Base-by-base conservation (phyloP, 2,113 vertebrate species). In the Protobothrops flavoviridis region DNA sequence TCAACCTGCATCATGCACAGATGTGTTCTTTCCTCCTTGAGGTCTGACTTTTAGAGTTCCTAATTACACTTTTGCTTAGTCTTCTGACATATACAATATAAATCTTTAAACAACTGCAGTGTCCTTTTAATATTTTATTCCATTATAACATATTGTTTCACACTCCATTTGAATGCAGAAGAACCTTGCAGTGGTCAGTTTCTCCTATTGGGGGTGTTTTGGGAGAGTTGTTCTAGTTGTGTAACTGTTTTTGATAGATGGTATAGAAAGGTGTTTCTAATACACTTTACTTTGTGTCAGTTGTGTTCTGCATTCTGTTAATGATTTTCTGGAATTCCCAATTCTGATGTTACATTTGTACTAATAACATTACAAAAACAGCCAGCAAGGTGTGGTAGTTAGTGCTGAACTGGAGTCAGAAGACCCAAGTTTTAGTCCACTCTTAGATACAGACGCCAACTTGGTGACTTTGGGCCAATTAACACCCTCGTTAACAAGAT, bases 61-160 rank as follows among this genome's bases (percentile, higher is more conserved):
- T 95, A 94, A 93, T 95, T 57, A 87, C 90, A 95, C 95, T 69
- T 94, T 96, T 94, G 89, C 94, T 97, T 96, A 96, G 92, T 94
- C 90, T 93, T 88, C 93, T 87, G 91, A 81, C 81, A 94, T 0
- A 0, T 86, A 93, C 94, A 92, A 24, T 91, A 92, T 95, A 94
- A 89, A 33, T 88, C 53, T 95, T 94, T 95, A 97, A 94, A 93
- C 59, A 43, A 88, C 93, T 93, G 91, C 0, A 3, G 39, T 45
- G 93, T 24, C 23, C 26, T 56, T 53, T n/a, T 23, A 56, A 29
- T 3, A n/a, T 2, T 93, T 57, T 0, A 0, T n/a, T 56, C 93
- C 0, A 0, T 33, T 90, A 56, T 21, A 81, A 23, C 39, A n/a
- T 86, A 0, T 0, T 11, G 39, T 91, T 48, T 33, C 50, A 57